phyloP scores from a whole-genome alignment of 1,140 invertebrate species.

The Streblospio benedicti region DNA sequence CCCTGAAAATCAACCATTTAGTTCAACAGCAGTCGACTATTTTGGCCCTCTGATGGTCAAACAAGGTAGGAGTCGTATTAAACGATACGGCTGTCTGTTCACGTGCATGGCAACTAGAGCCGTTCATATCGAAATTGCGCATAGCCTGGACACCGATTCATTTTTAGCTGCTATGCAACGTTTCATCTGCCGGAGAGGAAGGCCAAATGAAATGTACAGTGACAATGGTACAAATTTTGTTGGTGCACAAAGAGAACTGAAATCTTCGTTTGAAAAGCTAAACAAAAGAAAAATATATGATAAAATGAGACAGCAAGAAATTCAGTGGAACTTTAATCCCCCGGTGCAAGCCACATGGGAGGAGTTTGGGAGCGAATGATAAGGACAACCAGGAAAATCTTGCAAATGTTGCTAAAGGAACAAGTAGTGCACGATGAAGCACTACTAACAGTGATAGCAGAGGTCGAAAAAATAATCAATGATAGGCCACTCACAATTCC shows the following conservation, averaged over 20 bases:
- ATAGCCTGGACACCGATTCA: constrained; percentile 34
- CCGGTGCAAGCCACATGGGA: neutral
- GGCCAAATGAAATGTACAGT: constrained; percentile 28
- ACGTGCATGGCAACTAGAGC: constrained; percentile 15
- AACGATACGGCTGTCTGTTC: constrained; percentile 17
- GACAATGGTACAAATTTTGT: constrained; percentile 45
- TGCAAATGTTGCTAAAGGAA: no score
- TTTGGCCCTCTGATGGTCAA: neutral
- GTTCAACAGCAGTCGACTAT: neutral
- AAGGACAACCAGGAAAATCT: neutral
- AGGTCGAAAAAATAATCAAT: no score
- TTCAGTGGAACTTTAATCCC: neutral
- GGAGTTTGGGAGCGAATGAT: neutral
- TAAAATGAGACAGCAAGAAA: no score
- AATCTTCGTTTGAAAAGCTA: no score
- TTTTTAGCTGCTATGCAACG: constrained; percentile 39
- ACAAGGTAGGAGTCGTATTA: neutral
- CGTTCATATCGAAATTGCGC: constrained; percentile 36
- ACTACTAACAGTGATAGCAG: no score
- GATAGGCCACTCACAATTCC: no score
- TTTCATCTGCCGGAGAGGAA: constrained; percentile 42
- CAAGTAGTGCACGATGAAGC: no score
- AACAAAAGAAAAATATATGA: no score
- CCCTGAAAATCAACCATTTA: neutral
- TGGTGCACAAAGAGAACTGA: constrained; percentile 24